Evolutionary conservation across 1,140 invertebrate species (phyloP), one percentile per base, ranked within the genome.

Genomic region (Adelges cooleyi): DNA sequence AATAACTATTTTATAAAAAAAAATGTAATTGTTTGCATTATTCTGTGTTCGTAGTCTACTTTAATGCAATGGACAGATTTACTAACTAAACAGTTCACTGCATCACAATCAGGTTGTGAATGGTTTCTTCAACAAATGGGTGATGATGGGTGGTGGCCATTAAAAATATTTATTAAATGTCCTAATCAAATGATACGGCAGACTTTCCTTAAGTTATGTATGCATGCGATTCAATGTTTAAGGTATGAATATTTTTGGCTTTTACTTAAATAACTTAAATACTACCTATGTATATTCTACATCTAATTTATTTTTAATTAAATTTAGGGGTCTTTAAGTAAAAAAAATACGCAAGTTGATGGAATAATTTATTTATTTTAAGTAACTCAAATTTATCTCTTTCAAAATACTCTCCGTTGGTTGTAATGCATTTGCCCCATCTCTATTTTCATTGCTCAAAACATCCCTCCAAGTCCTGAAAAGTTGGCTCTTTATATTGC

Each of bases 51-150:
- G 50, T 71, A 87, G 82, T 92, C 92, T 10, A 95, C 91, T 0
- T 94, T 95, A 89, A 86, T 95, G 10, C 90, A 94, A 67, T 96
- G 92, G 92, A 91, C 95, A 23, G 93, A 96, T 74, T 75, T 95
- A 33, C 79, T 95, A 5, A 95, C 91, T 1, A 95, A 95, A 73
- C 92, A 95, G 73, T 94, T 95, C 71, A 93, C 92, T 74, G 83
- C 86, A 18, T 93, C 89, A n/a, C 83, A 86, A 59, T 85, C 85
- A 62, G 90, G 92, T 0, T 92, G 91, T 68, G 88, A 93, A 73
- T 92, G 92, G 86, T 94, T 96, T 71, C 76, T 96, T 17, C 86
- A 91, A 69, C 86, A 90, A 71, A 94, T 96, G 92, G 88, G 90
- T 1, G 79, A 86, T 62, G 86, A 93, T 74, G 90, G 89, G 20